phyloP scores from a whole-genome alignment of 2,113 vertebrate species.

The Pholis gunnellus region DNA sequence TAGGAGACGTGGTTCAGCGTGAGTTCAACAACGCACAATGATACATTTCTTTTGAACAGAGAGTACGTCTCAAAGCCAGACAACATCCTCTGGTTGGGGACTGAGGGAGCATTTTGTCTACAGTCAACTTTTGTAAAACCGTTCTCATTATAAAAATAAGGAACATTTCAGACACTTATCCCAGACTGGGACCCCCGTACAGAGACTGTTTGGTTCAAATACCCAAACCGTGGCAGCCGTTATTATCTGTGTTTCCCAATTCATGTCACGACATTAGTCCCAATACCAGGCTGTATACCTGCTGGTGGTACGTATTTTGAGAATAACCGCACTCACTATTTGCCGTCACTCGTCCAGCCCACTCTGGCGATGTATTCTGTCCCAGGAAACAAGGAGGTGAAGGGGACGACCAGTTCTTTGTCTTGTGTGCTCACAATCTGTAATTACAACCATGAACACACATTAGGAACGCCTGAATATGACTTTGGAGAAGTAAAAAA shows the following conservation, averaged over 20 bases:
- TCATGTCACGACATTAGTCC: not conserved
- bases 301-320: not conserved
- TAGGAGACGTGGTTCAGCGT: not conserved
- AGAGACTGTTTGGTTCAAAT: not conserved
- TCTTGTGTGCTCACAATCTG: constrained; percentile 90
- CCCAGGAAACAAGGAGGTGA: constrained; percentile 88
- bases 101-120: not conserved
- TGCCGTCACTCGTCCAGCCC: constrained; percentile 95
- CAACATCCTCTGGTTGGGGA: not conserved
- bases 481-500: not conserved
- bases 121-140: not conserved
- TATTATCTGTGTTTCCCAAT: not conserved
- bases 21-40: not conserved
- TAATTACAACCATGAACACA: constrained; percentile 16
- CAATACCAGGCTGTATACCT: not conserved
- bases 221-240: not conserved
- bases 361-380: constrained; percentile 96
- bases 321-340: constrained; percentile 85
- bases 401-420: constrained; percentile 92
- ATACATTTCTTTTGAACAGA: not conserved
- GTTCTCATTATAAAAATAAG: not conserved
- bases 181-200: not conserved
- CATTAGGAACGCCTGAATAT: not conserved
- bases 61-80: not conserved
- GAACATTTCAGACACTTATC: not conserved